These are phyloP conservation scores for Oncorhynchus tshawytscha DNA, from an alignment of 2,113 vertebrate genomes.

Conservation along the genomic window DNA sequence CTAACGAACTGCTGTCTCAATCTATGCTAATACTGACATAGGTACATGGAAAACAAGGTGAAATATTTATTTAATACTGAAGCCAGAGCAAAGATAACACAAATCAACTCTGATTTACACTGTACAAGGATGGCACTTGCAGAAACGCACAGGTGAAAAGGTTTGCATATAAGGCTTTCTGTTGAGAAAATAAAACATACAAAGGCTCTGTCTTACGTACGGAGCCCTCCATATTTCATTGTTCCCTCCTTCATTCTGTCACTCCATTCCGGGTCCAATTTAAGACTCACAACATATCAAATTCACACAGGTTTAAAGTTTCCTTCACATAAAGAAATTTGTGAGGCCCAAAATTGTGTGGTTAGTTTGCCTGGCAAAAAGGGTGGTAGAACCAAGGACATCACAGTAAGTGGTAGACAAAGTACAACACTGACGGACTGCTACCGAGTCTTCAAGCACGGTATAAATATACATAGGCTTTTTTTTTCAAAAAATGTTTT, in stretches of 20 bases:
- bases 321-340: slow-evolving; percentile 85
- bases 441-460: slow-evolving; percentile 66
- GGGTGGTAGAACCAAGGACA: slow-evolving; percentile 76
- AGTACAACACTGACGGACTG: slow-evolving; percentile 87
- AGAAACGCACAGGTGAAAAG: slow-evolving; percentile 97
- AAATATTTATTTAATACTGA: slow-evolving; percentile 85
- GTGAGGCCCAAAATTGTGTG: slow-evolving; percentile 91
- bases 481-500: slow-evolving; percentile 72
- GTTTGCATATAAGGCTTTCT: slow-evolving; percentile 99
- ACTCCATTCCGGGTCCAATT: slow-evolving; percentile 80
- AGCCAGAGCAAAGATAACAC: slow-evolving; percentile 90
- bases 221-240: slow-evolving; percentile 64
- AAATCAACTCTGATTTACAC: slow-evolving; percentile 84
- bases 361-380: slow-evolving; percentile 83
- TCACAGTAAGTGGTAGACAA: slow-evolving; percentile 84
- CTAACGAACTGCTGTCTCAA: slow-evolving; percentile 92
- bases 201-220: slow-evolving; percentile 80
- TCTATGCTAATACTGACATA: slow-evolving; percentile 93
- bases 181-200: slow-evolving; percentile 80
- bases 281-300: slow-evolving; percentile 92
- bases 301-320: slow-evolving; percentile 95
- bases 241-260: slow-evolving; percentile 72
- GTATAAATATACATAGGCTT: slow-evolving; percentile 95
- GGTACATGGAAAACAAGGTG: slow-evolving; percentile 91
- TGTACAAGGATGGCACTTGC: slow-evolving; percentile 98